Percentiles rank a stretch among this genome's conserved stretches.
These are phyloP conservation scores for Acanthopleura granulata DNA, from an alignment of 2,888 invertebrate genomes.

Conservation along the genomic window DNA sequence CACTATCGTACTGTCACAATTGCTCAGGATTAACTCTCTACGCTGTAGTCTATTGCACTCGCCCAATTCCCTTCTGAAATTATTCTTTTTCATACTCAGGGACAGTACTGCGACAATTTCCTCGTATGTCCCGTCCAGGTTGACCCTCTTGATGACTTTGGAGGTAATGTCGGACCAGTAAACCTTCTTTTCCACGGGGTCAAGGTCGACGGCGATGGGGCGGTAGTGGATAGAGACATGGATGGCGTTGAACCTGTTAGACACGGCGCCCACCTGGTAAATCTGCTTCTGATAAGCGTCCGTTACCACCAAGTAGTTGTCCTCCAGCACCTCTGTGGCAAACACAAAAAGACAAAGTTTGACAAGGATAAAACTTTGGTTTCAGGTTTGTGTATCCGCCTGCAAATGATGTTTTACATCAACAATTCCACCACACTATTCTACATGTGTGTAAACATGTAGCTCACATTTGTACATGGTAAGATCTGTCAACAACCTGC, in stretches of 20 bases:
- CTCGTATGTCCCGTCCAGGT: constrained; percentile 45
- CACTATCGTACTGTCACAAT: too few species aligned
- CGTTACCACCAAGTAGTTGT: constrained; percentile 60
- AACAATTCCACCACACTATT: too few species aligned
- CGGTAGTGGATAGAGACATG: constrained; percentile 72
- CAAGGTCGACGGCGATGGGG: constrained; percentile 86
- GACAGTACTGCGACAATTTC: constrained; percentile 38
- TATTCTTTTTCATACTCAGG: constrained; percentile 33
- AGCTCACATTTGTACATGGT: too few species aligned
- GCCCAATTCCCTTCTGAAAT: too few species aligned
- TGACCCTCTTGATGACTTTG: constrained; percentile 49
- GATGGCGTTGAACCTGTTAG: constrained; percentile 45
- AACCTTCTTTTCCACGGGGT: constrained; percentile 80
- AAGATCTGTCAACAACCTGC: too few species aligned
- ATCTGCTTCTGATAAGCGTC: constrained; percentile 76
- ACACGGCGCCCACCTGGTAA: constrained; percentile 84
- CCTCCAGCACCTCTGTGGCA: constrained; percentile 39
- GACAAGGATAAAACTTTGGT: too few species aligned
- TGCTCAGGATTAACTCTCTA: too few species aligned
- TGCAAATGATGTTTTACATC: too few species aligned
- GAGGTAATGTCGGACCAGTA: constrained; percentile 82
- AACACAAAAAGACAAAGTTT: background rate
- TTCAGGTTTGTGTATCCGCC: too few species aligned
- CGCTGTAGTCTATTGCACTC: too few species aligned
- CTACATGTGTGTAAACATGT: too few species aligned